Evolutionary conservation across 2,113 vertebrate genomes (phyloP).

Genomic region (Anas platyrhynchos): DNA sequence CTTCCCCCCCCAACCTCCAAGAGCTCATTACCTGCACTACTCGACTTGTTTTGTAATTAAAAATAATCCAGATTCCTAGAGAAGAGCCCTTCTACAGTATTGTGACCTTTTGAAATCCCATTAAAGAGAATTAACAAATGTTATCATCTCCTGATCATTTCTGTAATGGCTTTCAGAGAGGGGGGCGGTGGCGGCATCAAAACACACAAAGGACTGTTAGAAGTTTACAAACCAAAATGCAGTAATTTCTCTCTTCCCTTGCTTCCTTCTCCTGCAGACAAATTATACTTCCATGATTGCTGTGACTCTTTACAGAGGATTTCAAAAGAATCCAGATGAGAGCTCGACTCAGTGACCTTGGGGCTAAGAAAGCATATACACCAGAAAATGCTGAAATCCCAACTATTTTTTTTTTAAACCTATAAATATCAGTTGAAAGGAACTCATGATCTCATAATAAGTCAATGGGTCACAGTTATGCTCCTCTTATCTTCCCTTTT

Average conservation of each 20-base stretch:
- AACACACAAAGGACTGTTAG: background rate
- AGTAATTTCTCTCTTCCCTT: background rate
- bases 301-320: background rate
- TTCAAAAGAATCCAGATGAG: background rate
- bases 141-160: conserved; percentile 5
- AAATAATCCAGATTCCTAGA: background rate
- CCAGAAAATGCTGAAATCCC: conserved; percentile 25
- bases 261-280: background rate
- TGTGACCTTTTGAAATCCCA: conserved; percentile 32
- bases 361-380: background rate
- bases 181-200: background rate
- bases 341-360: background rate
- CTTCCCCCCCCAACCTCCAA: background rate
- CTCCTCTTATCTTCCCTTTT: conserved; percentile 51
- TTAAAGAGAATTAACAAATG: conserved; percentile 32
- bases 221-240: background rate
- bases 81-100: conserved; percentile 11
- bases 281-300: background rate
- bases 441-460: conserved; percentile 53
- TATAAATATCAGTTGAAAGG: conserved; percentile 61
- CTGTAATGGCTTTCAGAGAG: background rate
- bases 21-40: background rate
- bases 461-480: conserved; percentile 48
- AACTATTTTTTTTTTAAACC: conserved; percentile 45
- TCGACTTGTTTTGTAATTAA: conserved; percentile 40